A percentile compares a stretch with the other conserved stretches of the same genome.
Conservation (phyloP, 2,113 vertebrate genomes). For the Lethenteron reissneri region DNA sequence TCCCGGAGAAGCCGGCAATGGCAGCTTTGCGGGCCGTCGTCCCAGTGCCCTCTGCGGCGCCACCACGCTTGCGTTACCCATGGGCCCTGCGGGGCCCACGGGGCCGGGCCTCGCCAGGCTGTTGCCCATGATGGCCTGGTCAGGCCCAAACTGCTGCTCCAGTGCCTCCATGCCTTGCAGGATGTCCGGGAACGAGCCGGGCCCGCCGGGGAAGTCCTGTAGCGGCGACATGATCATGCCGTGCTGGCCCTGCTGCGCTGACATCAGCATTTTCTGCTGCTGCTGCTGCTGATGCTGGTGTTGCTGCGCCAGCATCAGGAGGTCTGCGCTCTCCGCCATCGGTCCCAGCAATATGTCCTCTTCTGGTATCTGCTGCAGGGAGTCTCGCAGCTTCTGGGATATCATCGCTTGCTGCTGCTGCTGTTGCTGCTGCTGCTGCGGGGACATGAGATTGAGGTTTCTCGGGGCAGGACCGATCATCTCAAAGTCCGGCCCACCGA, state of each 20-base stretch:
- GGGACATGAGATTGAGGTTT: constrained; percentile 23
- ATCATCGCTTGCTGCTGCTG: constrained; percentile 44
- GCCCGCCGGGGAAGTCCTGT: constrained; percentile 34
- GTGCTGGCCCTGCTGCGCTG: constrained; percentile 41
- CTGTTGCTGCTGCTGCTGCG: constrained; percentile 20
- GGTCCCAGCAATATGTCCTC: too few species aligned
- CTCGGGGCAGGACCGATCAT: too few species aligned
- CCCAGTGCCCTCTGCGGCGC: constrained; percentile 30
- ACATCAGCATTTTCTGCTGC: constrained; percentile 40
- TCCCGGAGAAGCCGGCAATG: constrained; percentile 25
- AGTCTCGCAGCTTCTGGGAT: constrained; percentile 53
- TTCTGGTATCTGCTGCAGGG: not conserved
- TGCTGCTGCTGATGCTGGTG: too few species aligned
- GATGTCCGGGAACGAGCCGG: constrained; percentile 29
- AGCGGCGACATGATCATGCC: constrained; percentile 15
- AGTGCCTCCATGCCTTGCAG: constrained; percentile 33
- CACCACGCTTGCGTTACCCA: constrained; percentile 22
- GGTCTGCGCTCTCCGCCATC: too few species aligned
- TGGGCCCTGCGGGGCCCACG: constrained; percentile 28
- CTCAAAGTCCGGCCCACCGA: constrained; percentile 22
- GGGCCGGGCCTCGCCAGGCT: constrained; percentile 12
- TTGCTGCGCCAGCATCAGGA: too few species aligned
- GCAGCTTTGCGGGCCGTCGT: constrained; percentile 51
- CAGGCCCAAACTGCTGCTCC: constrained; percentile 48
- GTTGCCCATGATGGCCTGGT: constrained; percentile 26